Conservation (phyloP, 1,140 invertebrate genomes). For the Tetramorium alpestre region DNA sequence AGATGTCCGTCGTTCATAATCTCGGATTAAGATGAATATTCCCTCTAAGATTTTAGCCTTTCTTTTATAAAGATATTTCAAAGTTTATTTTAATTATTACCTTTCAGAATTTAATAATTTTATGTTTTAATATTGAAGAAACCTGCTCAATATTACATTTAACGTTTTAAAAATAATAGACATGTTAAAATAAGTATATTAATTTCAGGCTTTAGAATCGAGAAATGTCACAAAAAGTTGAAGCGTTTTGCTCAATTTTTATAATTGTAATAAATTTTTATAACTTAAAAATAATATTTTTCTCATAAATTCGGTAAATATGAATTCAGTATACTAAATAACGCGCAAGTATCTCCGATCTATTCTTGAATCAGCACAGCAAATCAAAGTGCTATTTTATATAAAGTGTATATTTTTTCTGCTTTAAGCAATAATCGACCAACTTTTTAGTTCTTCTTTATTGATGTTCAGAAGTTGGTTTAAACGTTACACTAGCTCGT, state of each 20-base stretch:
- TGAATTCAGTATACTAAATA: background rate
- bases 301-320: background rate
- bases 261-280: background rate
- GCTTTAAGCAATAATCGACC: background rate
- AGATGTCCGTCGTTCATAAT: slow-evolving; percentile 1
- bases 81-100: slow-evolving; percentile 15
- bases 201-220: background rate
- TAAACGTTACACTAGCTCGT: background rate
- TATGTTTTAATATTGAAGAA: slow-evolving; percentile 4
- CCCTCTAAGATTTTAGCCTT: background rate
- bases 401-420: background rate
- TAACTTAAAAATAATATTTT: background rate
- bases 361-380: background rate
- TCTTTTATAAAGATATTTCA: background rate
- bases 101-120: background rate
- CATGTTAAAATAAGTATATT: background rate
- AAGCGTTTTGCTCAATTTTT: background rate
- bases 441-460: background rate
- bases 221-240: background rate
- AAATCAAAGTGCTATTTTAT: background rate
- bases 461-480: background rate
- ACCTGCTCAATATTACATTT: background rate
- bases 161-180: background rate
- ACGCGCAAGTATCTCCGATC: background rate
- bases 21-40: slow-evolving; percentile 33